Percentiles rank a stretch among this genome's conserved stretches.
phyloP scores from a whole-genome alignment of 2,113 vertebrate species.

The Cynoglossus semilaevis region DNA sequence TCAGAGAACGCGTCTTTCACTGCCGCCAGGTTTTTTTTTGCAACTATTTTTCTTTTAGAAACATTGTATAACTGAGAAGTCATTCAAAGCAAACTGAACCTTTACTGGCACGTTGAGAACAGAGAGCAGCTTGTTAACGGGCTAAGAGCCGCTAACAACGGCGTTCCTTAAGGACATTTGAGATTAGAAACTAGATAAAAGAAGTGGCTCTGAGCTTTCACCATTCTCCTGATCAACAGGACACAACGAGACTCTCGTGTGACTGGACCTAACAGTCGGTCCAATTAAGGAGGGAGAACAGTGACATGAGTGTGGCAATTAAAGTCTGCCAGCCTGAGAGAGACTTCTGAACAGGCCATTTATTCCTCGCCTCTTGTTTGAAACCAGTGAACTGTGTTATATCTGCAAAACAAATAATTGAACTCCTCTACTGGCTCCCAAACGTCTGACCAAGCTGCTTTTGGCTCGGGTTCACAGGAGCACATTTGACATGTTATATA shows the following conservation, averaged over 20 bases:
- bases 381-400: conserved; percentile 41
- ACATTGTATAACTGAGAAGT: conserved; percentile 51
- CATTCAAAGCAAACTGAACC: conserved; percentile 32
- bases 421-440: conserved; percentile 30
- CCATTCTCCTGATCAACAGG: conserved; percentile 10
- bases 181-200: neutral
- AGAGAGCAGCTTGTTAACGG: conserved; percentile 31
- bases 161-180: conserved; percentile 25
- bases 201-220: neutral
- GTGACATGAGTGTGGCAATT: conserved; percentile 5
- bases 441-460: conserved; percentile 35
- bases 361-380: conserved; percentile 42
- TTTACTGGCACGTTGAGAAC: conserved; percentile 51
- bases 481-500: conserved; percentile 33
- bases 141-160: conserved; percentile 11
- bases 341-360: conserved; percentile 39
- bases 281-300: conserved; percentile 20
- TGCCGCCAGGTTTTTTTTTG: neutral
- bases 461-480: conserved; percentile 17
- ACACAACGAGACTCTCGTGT: conserved; percentile 16
- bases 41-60: conserved; percentile 8
- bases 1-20: conserved; percentile 5
- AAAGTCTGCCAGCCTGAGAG: conserved; percentile 9
- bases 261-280: conserved; percentile 22
- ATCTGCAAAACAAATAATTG: conserved; percentile 41